These are phyloP conservation scores for Deilephila porcellus DNA, from an alignment of 2,888 invertebrate genomes.

Conservation along the genomic window DNA sequence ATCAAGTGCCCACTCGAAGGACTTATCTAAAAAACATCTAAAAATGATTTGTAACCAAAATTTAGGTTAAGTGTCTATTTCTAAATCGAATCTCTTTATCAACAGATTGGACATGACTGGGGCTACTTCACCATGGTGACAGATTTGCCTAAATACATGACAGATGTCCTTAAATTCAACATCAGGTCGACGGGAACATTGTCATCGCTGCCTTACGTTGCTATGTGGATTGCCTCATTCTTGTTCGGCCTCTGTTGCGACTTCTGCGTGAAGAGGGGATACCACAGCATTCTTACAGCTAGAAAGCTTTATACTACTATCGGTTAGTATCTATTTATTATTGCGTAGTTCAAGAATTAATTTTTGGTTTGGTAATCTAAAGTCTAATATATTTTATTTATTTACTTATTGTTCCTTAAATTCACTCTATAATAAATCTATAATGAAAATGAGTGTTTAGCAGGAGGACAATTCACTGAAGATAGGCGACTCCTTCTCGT, in stretches of 20 bases:
- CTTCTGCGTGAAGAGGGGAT: constrained; percentile 85
- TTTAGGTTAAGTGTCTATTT: constrained; percentile 26
- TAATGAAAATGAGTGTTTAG: too few species aligned
- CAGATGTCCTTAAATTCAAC: constrained; percentile 87
- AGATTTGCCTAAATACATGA: constrained; percentile 89
- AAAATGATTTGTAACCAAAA: constrained; percentile 25
- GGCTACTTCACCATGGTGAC: constrained; percentile 89
- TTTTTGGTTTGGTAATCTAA: too few species aligned
- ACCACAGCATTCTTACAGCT: constrained; percentile 82
- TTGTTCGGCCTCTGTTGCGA: constrained; percentile 88
- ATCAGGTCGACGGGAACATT: constrained; percentile 86
- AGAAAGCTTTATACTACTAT: constrained; percentile 88
- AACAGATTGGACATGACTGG: constrained; percentile 88
- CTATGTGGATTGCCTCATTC: constrained; percentile 88
- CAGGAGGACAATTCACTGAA: too few species aligned
- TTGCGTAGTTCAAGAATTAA: not conserved
- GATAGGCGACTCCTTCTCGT: too few species aligned
- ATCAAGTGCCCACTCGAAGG: constrained; percentile 24
- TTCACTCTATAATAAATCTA: too few species aligned
- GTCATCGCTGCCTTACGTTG: constrained; percentile 87
- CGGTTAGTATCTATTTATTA: constrained; percentile 72
- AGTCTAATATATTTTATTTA: too few species aligned
- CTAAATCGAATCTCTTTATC: constrained; percentile 37
- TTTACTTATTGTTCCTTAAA: too few species aligned
- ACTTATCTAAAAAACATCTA: constrained; percentile 22